Base-by-base conservation (phyloP, 2,888 invertebrate genomes). In the Hydriomena furcata region DNA sequence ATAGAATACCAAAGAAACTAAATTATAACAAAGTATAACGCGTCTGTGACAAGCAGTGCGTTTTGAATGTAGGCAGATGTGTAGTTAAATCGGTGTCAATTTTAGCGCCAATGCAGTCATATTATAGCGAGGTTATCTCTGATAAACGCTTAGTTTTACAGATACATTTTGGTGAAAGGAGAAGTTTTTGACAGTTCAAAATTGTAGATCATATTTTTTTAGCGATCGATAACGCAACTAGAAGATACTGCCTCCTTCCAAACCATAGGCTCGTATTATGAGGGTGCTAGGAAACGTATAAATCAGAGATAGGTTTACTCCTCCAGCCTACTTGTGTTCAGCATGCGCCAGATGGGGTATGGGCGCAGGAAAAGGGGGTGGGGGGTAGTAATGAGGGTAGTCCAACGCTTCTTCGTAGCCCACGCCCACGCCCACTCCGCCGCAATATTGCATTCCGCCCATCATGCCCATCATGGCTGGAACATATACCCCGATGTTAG, bases 391-490 rank as follows among this genome's bases (percentile, higher is more conserved):
- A 41, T 71, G 71, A 53, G 76, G 65, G 70, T 79, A 85, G 69
- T 84, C 84, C 45, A 78, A 70, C 23, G 79, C 71, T 51, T 87
- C 85, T 45, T 85, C 83, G 77, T 86, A 83, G 38, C 75, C 32
- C 23, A 85, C 68, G 23, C 35, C 74, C 62, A 85, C 67, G 3
- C 23, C 12, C 13, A 13, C 31, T 3, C 21, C 35, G 5, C 31
- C 40, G 40, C 40, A 41, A 76, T 86, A 89, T 23, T 82, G 73
- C 82, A 87, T 78, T 30, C 82, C 82, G 12, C 83, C 72, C 83
- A 89, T 82, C 84, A 89, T 84, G 44, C 86, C 81, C 84, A 88
- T 80, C 87, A 88, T 85, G 0, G 65, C 88, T 86, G 79, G 1
- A 46, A 47, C 10, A 32, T 21, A 24, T 1, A n/a, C n/a, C n/a